phyloP scores from a whole-genome alignment of 1,140 invertebrate genomes.

The Leucophenga varia region DNA sequence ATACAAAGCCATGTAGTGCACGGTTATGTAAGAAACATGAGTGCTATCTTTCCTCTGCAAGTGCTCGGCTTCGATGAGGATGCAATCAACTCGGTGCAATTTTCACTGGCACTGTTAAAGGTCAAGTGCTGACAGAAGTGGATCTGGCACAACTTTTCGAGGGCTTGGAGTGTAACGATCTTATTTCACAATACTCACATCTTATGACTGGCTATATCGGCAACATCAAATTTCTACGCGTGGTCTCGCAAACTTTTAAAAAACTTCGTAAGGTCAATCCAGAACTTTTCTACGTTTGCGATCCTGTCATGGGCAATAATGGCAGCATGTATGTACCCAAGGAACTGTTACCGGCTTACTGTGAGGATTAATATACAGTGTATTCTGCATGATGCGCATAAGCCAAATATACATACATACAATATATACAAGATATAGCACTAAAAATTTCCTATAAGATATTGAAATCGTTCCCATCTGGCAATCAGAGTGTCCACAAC shows the following conservation, averaged over 20 bases:
- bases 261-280: constrained; percentile 81
- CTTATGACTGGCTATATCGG: constrained; percentile 93
- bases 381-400: no score
- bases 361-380: no score
- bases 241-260: constrained; percentile 74
- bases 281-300: constrained; percentile 88
- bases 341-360: constrained; percentile 83
- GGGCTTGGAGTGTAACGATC: constrained; percentile 76
- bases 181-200: constrained; percentile 78
- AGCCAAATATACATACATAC: no score
- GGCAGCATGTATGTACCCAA: constrained; percentile 92
- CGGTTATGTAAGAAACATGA: constrained; percentile 97
- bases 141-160: constrained; percentile 79
- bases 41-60: constrained; percentile 91
- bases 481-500: no score
- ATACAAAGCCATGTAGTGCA: constrained; percentile 98
- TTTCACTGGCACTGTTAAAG: constrained; percentile 87
- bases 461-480: no score
- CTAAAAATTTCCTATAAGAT: no score
- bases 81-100: constrained; percentile 95
- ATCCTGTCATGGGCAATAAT: constrained; percentile 98
- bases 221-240: constrained; percentile 77
- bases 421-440: no score
- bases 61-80: constrained; percentile 97
- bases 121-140: constrained; percentile 80